Evolutionary conservation across 2,113 vertebrate species (phyloP), one percentile per base, ranked within the genome.

Genomic region (Corvus cornix): DNA sequence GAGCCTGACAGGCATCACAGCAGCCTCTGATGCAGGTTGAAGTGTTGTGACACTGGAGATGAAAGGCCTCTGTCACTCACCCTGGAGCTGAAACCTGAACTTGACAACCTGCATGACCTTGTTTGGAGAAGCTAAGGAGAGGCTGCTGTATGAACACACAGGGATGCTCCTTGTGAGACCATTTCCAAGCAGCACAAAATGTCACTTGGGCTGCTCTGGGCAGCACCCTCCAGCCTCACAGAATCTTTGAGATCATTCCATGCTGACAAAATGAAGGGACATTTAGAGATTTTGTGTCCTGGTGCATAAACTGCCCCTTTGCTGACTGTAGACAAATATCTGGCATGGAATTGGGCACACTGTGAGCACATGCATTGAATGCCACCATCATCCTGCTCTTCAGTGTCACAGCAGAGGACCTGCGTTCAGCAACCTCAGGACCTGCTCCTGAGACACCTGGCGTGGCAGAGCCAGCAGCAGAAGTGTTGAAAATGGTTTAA

Each of bases 41-140:
- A 64, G 17, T 35, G 41, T 28, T 82, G 23, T 59, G 68, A 53
- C 7, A 3, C 5, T 49, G 80, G 55, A 78, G 51, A 66, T 39
- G 52, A 85, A 56, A 83, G 31, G 41, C 14, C 18, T 78, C 22
- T 60, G 51, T 75, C 62, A 27, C 13, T 53, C 90, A 86, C 39
- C 58, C 76, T 33, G 41, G 37, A 83, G 62, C 41, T 74, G 84
- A 93, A 88, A 91, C 37, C 66, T 78, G 66, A 93, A 66, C 64
- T 43, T 62, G 51, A 39, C 49, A 52, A n/a, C 41, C 12, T 49
- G 27, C 21, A 2, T 10, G 43, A 59, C 81, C 53, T 49, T 51
- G 35, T 41, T 59, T 37, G 26, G 49, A 55, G 73, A 58, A 95
- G 77, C 63, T 27, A 27, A 33, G 28, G 56, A 41, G 41, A 27